Evolutionary conservation across 2,797 vertebrate genomes (phyloP).

Genomic region (Acanthurus leucopareius): DNA sequence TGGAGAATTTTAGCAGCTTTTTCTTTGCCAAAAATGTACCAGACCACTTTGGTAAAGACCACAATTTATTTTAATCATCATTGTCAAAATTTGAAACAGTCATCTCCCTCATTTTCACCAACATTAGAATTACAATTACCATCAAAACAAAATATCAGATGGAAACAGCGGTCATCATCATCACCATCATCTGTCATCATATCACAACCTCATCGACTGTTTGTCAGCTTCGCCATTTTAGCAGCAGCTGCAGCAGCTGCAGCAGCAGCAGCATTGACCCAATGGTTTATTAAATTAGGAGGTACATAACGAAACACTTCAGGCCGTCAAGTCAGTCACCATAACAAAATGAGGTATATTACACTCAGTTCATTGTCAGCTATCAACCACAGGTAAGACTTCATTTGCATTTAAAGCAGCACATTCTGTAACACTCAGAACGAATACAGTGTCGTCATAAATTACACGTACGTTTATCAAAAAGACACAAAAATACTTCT

Average conservation of each 20-base stretch:
- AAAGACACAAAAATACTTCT: slow-evolving; percentile 74
- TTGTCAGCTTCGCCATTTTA: slow-evolving; percentile 34
- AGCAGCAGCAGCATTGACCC: slow-evolving; percentile 54
- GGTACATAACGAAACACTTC: slow-evolving; percentile 61
- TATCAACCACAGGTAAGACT: slow-evolving; percentile 52
- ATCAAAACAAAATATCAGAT: slow-evolving; percentile 2
- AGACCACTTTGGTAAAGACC: slow-evolving; percentile 43
- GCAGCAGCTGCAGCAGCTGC: slow-evolving; percentile 17
- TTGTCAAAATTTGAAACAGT: slow-evolving; percentile 46
- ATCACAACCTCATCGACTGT: slow-evolving; percentile 7
- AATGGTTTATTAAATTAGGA: slow-evolving; percentile 57
- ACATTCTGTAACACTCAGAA: slow-evolving; percentile 70
- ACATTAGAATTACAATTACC: slow-evolving; percentile 35
- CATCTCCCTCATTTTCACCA: slow-evolving; percentile 34
- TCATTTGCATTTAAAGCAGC: slow-evolving; percentile 68
- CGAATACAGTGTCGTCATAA: slow-evolving; percentile 53
- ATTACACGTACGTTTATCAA: slow-evolving; percentile 69
- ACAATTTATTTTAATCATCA: slow-evolving; percentile 59
- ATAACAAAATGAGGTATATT: slow-evolving; percentile 76
- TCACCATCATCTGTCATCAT: slow-evolving; percentile 8
- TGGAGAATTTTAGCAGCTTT: not conserved
- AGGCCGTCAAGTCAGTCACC: slow-evolving; percentile 59
- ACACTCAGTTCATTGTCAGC: slow-evolving; percentile 60
- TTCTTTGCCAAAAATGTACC: not conserved
- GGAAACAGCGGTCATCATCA: slow-evolving; percentile 14